These are phyloP conservation scores for Nerophis lumbriciformis DNA, from an alignment of 2,113 vertebrate genomes.

Conservation along the genomic window DNA sequence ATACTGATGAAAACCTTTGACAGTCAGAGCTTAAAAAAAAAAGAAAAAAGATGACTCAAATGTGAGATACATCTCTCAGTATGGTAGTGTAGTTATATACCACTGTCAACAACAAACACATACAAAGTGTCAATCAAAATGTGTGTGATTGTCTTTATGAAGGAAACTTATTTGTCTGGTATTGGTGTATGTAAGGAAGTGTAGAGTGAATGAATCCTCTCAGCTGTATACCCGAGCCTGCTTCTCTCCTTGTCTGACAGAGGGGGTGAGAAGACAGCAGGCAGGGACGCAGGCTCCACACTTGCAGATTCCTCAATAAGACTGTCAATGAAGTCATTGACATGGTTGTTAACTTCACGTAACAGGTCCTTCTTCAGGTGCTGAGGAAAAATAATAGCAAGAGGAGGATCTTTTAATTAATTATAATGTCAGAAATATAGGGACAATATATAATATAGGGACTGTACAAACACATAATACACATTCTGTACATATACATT, in stretches of 20 bases:
- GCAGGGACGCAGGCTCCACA: conserved; percentile 71
- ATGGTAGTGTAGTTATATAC: no score
- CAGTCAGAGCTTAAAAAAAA: no score
- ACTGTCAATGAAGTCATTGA: conserved; percentile 85
- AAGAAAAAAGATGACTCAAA: no score
- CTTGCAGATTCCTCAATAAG: conserved; percentile 81
- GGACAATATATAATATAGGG: no score
- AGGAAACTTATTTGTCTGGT: neutral
- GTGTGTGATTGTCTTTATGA: neutral
- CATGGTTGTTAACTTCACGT: conserved; percentile 85
- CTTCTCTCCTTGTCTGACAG: conserved; percentile 74
- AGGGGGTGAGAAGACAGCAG: conserved; percentile 69
- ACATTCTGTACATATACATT: no score
- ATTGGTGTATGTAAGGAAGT: neutral
- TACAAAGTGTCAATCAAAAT: neutral
- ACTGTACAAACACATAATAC: no score
- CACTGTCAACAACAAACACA: no score
- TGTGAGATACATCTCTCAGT: no score
- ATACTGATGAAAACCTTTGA: no score
- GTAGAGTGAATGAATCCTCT: neutral
- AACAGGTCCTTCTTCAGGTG: conserved; percentile 84
- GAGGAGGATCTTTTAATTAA: no score
- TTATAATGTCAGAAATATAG: no score
- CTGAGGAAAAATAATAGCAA: conserved; percentile 49
- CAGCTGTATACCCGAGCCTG: conserved; percentile 72